Conservation (phyloP, 2,797 vertebrate genomes). For the Urocyon cinereoargenteus region DNA sequence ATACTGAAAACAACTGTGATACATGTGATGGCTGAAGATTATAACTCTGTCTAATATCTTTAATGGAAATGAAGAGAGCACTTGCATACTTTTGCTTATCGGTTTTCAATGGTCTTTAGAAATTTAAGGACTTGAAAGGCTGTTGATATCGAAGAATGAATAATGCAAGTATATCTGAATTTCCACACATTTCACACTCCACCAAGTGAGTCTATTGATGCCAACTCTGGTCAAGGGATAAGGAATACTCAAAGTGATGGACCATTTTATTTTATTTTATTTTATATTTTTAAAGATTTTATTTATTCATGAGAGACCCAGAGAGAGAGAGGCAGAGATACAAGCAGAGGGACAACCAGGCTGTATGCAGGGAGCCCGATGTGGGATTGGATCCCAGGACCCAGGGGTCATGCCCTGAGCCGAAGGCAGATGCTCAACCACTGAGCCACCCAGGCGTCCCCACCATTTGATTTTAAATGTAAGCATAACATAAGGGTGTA, state of each 20-base stretch:
- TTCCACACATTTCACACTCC: constrained; percentile 37
- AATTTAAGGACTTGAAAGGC: background rate
- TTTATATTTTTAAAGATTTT: too few species aligned
- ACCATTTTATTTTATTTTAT: background rate
- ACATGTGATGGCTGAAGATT: background rate
- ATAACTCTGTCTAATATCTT: background rate
- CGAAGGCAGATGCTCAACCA: too few species aligned
- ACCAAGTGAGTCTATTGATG: background rate
- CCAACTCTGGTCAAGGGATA: background rate
- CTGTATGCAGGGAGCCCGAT: too few species aligned
- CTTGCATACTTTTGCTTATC: background rate
- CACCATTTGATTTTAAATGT: constrained; percentile 30
- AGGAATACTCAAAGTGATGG: background rate
- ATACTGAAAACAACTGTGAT: background rate
- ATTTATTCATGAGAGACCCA: too few species aligned
- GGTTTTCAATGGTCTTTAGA: background rate
- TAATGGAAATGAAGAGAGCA: background rate
- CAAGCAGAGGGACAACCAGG: too few species aligned
- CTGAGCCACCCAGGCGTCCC: background rate
- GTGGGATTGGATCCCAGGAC: too few species aligned
- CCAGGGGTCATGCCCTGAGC: too few species aligned
- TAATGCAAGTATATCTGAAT: background rate
- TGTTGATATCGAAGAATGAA: constrained; percentile 20
- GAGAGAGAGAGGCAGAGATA: too few species aligned
- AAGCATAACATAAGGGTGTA: background rate